Conservation (phyloP, 2,888 invertebrate species). For the Tenthredo distinguenda region DNA sequence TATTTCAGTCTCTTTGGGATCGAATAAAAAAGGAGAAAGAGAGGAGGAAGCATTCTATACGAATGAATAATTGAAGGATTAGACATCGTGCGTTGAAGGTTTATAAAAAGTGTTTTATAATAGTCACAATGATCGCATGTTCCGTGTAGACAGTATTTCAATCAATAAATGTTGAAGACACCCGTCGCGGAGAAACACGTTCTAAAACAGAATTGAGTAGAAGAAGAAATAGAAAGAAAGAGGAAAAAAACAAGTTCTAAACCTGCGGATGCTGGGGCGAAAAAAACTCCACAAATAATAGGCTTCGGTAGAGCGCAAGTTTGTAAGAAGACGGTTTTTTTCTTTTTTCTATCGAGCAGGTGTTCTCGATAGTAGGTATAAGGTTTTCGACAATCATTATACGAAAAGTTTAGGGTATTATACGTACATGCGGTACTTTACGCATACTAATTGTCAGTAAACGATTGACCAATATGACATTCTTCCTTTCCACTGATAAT, state of each 20-base stretch:
- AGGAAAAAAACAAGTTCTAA: neutral
- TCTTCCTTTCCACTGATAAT: no score
- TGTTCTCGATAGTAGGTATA: conserved; percentile 5
- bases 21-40: neutral
- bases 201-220: neutral
- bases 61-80: neutral
- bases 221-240: neutral
- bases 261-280: neutral
- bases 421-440: neutral
- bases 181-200: neutral
- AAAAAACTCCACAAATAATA: conserved; percentile 9
- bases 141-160: neutral
- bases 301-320: conserved; percentile 9
- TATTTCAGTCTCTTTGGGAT: neutral
- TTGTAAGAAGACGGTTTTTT: neutral
- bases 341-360: neutral
- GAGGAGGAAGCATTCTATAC: neutral
- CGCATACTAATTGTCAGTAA: no score
- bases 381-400: conserved; percentile 1
- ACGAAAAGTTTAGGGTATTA: neutral
- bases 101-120: neutral
- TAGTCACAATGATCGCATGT: conserved; percentile 1
- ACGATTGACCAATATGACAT: no score
- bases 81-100: neutral
- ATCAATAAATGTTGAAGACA: conserved; percentile 10